These are phyloP conservation scores for Galbula dea DNA, from an alignment of 2,113 vertebrate species.

Conservation along the genomic window DNA sequence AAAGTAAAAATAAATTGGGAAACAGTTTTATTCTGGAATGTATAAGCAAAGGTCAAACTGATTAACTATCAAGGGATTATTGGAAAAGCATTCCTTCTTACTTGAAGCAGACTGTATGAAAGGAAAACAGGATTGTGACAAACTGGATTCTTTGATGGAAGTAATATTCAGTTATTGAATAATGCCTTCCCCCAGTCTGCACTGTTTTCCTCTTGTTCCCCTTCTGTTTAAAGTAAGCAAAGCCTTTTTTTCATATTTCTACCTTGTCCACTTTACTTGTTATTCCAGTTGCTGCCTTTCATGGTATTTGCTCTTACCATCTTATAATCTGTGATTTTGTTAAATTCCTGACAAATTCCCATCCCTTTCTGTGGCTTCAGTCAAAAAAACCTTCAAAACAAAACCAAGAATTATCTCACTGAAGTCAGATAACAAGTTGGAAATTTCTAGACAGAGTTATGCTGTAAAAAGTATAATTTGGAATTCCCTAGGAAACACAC, in stretches of 20 bases:
- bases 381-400: neutral
- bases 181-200: neutral
- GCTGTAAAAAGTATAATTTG: neutral
- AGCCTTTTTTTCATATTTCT: neutral
- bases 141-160: neutral
- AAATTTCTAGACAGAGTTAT: neutral
- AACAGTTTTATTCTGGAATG: neutral
- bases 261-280: neutral
- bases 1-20: conserved; percentile 36
- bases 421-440: neutral
- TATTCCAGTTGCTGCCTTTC: neutral
- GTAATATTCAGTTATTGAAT: neutral
- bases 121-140: neutral
- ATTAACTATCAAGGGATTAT: neutral
- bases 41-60: neutral
- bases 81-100: neutral
- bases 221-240: neutral
- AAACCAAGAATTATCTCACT: neutral
- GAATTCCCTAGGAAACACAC: neutral
- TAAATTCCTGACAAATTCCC: neutral
- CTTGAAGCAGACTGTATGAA: neutral
- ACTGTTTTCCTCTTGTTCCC: neutral
- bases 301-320: neutral
- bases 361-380: neutral
- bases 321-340: neutral